These are phyloP conservation scores for Darevskia mixta DNA, from an alignment of 2,797 vertebrate genomes.

Conservation along the genomic window DNA sequence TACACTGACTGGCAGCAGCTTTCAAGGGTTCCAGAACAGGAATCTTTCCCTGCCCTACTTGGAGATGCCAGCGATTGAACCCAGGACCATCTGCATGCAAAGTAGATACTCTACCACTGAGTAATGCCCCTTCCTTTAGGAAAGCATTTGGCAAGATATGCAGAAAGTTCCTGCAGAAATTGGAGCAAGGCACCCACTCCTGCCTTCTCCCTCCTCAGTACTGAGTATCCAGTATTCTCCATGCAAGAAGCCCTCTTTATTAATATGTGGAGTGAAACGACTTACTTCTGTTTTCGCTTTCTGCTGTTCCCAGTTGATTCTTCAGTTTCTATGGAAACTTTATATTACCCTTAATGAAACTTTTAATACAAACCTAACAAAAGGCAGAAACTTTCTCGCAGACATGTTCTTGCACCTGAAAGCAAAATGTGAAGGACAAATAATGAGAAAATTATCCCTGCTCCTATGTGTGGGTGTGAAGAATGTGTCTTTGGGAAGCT, in stretches of 20 bases:
- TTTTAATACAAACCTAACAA: conserved; percentile 18
- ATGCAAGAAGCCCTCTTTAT: neutral
- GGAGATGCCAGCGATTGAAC: too few species aligned
- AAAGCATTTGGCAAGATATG: neutral
- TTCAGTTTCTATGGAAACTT: conserved; percentile 29
- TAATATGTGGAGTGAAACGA: neutral
- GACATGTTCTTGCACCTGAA: neutral
- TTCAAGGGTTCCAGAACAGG: too few species aligned
- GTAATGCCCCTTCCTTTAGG: too few species aligned
- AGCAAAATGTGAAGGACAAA: conserved; percentile 29
- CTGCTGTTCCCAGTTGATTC: neutral
- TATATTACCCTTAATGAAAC: conserved; percentile 31
- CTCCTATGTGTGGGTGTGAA: neutral
- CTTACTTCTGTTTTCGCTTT: neutral
- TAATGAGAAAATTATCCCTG: conserved; percentile 32
- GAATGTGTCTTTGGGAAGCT: conserved; percentile 1
- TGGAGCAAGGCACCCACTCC: neutral
- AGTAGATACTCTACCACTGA: too few species aligned
- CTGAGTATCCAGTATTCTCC: neutral
- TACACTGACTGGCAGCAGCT: too few species aligned
- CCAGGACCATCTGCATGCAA: too few species aligned
- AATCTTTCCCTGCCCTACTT: too few species aligned
- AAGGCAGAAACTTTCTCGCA: conserved; percentile 9
- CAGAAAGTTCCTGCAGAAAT: neutral
- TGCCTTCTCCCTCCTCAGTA: neutral